phyloP scores from a whole-genome alignment of 2,113 vertebrate species.

The Apteryx mantelli region DNA sequence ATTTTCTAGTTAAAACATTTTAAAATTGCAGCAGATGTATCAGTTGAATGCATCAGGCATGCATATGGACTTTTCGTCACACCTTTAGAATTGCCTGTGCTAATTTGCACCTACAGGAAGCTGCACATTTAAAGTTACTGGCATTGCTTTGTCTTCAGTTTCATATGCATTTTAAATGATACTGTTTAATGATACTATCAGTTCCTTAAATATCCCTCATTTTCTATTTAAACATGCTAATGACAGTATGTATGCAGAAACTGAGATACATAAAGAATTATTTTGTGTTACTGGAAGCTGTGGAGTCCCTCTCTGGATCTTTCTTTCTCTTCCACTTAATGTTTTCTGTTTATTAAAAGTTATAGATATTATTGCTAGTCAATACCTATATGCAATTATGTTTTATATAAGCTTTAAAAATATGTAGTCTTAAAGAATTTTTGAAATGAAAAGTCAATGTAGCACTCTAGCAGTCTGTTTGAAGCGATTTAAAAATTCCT shows the following conservation, averaged over 20 bases:
- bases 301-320: neutral
- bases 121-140: neutral
- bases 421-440: neutral
- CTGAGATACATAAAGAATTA: neutral
- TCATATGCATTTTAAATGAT: neutral
- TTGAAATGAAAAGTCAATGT: constrained; percentile 19
- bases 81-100: neutral
- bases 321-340: neutral
- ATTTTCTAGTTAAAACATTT: neutral
- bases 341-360: neutral
- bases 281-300: neutral
- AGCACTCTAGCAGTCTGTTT: neutral
- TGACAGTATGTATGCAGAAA: neutral
- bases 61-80: neutral
- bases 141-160: constrained; percentile 3
- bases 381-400: neutral
- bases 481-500: constrained; percentile 28
- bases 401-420: neutral
- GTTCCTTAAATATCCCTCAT: neutral
- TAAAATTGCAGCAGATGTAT: neutral
- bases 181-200: neutral
- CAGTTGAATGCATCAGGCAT: neutral
- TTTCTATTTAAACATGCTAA: constrained; percentile 19
- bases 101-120: constrained; percentile 39
- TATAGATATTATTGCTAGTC: neutral